These are phyloP conservation scores for Mimachlamys varia DNA, from an alignment of 2,888 invertebrate species.

Conservation along the genomic window DNA sequence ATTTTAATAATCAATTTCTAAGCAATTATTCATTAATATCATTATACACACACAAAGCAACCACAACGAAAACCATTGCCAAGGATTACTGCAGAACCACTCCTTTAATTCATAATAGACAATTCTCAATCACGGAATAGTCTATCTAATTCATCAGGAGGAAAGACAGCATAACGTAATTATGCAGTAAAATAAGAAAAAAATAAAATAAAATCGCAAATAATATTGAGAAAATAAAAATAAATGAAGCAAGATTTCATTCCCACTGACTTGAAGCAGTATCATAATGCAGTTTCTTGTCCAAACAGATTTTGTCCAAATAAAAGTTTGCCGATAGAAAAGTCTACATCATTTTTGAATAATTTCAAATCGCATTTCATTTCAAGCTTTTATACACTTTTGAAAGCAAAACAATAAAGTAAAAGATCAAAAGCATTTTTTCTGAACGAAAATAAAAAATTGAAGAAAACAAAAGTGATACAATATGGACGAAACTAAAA, in stretches of 20 bases:
- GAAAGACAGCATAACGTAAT: not conserved
- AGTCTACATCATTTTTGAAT: not conserved
- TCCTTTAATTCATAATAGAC: not conserved
- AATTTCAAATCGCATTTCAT: not conserved
- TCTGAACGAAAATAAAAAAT: not conserved
- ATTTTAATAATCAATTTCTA: no score
- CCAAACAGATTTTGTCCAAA: not conserved
- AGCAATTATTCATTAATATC: not conserved
- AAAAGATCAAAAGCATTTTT: not conserved
- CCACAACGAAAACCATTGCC: constrained; percentile 5
- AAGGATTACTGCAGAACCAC: constrained; percentile 13
- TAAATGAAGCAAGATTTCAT: not conserved
- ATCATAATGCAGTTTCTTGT: constrained; percentile 6
- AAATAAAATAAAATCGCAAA: not conserved
- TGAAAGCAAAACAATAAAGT: not conserved
- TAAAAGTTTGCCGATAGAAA: not conserved
- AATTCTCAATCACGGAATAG: not conserved
- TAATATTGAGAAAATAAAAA: not conserved
- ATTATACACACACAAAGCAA: not conserved
- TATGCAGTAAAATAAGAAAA: not conserved
- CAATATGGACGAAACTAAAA: not conserved
- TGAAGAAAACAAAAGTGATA: not conserved
- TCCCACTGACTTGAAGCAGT: not conserved
- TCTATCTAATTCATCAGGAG: not conserved
- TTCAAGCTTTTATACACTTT: not conserved